Evolutionary conservation across 2,888 invertebrate species (phyloP).

Genomic region (Panorpa germanica): DNA sequence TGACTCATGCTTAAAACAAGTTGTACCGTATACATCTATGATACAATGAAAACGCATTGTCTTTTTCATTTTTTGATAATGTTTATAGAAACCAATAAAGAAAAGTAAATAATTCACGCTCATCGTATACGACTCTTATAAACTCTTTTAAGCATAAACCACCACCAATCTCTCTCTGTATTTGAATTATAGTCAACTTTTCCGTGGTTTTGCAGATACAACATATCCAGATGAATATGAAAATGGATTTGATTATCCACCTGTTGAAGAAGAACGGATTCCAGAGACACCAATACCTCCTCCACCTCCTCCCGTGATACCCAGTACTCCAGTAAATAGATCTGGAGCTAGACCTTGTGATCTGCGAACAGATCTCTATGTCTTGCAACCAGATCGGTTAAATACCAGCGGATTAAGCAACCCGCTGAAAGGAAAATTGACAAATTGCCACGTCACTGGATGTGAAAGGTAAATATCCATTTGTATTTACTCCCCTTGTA

Average conservation of each 20-base stretch:
- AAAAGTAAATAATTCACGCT: too few relatives aligned
- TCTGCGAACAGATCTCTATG: conserved; percentile 71
- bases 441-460: conserved; percentile 72
- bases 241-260: conserved; percentile 20
- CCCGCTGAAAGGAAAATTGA: conserved; percentile 73
- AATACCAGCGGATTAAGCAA: conserved; percentile 61
- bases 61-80: too few relatives aligned
- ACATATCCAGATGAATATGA: conserved; percentile 23
- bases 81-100: too few relatives aligned
- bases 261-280: conserved; percentile 21
- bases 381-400: conserved; percentile 60
- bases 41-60: too few relatives aligned
- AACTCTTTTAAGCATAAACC: too few relatives aligned
- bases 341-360: conserved; percentile 63
- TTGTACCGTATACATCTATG: too few relatives aligned
- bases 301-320: conserved; percentile 22
- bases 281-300: conserved; percentile 21
- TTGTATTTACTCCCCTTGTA: too few relatives aligned
- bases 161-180: too few relatives aligned
- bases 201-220: conserved; percentile 18
- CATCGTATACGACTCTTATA: too few relatives aligned
- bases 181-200: conserved; percentile 17
- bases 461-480: conserved; percentile 51
- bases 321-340: conserved; percentile 30
- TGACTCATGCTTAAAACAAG: too few relatives aligned